Percentiles rank a stretch among this genome's conserved stretches.
phyloP scores from a whole-genome alignment of 1,140 invertebrate genomes.

The Anastrepha obliqua region DNA sequence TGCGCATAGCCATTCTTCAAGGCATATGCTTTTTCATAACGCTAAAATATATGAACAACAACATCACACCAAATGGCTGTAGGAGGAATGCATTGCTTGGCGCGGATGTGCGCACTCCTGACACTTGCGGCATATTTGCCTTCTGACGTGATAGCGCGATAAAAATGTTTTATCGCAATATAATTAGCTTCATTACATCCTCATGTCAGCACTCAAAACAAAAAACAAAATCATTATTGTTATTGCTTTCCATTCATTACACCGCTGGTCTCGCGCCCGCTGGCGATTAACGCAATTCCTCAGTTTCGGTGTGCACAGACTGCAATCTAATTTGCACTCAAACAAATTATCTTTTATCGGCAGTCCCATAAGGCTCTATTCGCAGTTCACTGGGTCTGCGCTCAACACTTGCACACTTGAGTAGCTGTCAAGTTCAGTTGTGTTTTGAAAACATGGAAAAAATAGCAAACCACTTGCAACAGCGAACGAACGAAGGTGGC shows the following conservation, averaged over 20 bases:
- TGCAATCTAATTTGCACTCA: not conserved
- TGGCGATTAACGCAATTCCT: not conserved
- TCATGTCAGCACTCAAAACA: not conserved
- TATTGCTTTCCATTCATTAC: not conserved
- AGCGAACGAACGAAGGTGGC: conserved; percentile 10
- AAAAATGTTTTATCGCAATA: conserved; percentile 18
- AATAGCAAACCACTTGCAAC: not conserved
- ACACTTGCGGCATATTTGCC: conserved; percentile 21
- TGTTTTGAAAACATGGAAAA: conserved; percentile 30
- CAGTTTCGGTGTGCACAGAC: not conserved
- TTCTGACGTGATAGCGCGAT: not conserved
- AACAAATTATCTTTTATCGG: not conserved
- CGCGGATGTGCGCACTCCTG: not conserved
- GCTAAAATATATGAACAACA: not conserved
- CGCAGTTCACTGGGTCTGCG: not conserved
- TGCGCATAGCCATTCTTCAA: no score
- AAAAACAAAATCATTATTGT: not conserved
- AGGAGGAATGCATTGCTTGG: not conserved
- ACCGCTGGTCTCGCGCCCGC: not conserved
- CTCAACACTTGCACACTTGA: not conserved
- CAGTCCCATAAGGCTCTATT: not conserved
- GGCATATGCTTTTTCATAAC: no score
- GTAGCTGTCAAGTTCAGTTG: conserved; percentile 26
- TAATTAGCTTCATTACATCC: not conserved
- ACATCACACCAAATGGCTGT: not conserved